Percentiles rank a stretch among this genome's conserved stretches.
Evolutionary conservation across 2,113 vertebrate genomes (phyloP).

Genomic region (Megaceryle torquata): DNA sequence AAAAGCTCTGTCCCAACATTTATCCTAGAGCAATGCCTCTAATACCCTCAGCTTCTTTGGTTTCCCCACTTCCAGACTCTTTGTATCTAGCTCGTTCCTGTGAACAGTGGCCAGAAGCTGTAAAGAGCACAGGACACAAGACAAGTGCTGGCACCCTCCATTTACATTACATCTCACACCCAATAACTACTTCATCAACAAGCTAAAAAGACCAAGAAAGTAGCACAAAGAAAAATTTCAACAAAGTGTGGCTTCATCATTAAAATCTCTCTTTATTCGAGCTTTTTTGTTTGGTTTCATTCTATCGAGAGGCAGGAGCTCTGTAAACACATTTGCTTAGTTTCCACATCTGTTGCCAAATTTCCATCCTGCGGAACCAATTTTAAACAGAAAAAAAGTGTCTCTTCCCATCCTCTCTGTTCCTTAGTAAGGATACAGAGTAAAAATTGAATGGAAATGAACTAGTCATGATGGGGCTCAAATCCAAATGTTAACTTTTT

Average conservation of each 20-base stretch:
- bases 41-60: not conserved
- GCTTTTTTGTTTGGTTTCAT: slow-evolving; percentile 51
- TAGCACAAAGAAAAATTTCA: slow-evolving; percentile 21
- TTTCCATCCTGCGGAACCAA: slow-evolving; percentile 71
- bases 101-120: not conserved
- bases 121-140: not conserved
- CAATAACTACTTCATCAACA: not conserved
- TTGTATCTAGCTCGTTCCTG: not conserved
- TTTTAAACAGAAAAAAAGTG: slow-evolving; percentile 42
- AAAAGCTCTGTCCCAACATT: not conserved
- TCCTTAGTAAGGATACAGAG: slow-evolving; percentile 34
- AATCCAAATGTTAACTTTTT: slow-evolving; percentile 37
- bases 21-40: not conserved
- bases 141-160: not conserved
- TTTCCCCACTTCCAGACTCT: not conserved
- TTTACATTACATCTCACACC: not conserved
- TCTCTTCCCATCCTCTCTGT: slow-evolving; percentile 37
- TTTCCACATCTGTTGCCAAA: slow-evolving; percentile 72
- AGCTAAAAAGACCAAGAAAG: not conserved
- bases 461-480: slow-evolving; percentile 25
- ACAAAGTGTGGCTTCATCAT: not conserved
- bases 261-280: slow-evolving; percentile 6
- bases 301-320: slow-evolving; percentile 36
- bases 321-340: slow-evolving; percentile 68
- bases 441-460: slow-evolving; percentile 52